A percentile compares a stretch with the other conserved stretches of the same genome.
These are phyloP conservation scores for Callaeas wilsoni DNA, from an alignment of 2,113 vertebrate genomes.

Conservation along the genomic window DNA sequence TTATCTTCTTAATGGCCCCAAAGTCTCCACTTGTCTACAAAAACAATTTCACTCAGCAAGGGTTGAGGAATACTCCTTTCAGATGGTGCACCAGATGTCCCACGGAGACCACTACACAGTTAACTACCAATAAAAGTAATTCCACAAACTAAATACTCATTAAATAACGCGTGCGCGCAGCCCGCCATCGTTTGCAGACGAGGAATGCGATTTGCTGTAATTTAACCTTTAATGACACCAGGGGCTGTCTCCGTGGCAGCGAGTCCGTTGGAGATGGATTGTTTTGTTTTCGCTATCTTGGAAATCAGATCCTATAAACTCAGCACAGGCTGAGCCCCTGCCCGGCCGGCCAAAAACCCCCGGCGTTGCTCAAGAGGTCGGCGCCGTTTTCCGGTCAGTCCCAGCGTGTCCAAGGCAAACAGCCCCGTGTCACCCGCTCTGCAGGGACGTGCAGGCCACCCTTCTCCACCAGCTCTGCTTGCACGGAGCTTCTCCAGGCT, in stretches of 20 bases:
- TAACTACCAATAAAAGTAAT: conserved; percentile 38
- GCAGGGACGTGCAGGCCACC: not conserved
- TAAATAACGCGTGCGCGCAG: not conserved
- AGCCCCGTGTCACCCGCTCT: not conserved
- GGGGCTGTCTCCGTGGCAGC: not conserved
- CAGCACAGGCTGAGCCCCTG: not conserved
- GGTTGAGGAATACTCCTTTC: conserved; percentile 33
- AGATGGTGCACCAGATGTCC: conserved; percentile 37
- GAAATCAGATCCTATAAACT: not conserved
- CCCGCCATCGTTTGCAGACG: not conserved
- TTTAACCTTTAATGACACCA: not conserved
- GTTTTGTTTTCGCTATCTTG: not conserved
- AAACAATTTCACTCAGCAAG: conserved; percentile 41
- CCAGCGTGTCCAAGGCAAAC: not conserved
- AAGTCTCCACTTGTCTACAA: conserved; percentile 27
- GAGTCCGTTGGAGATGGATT: not conserved
- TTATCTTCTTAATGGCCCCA: conserved; percentile 39
- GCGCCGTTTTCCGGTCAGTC: not conserved
- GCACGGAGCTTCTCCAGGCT: not conserved
- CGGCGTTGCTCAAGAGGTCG: not conserved
- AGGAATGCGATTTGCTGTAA: not conserved
- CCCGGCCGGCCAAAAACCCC: not conserved
- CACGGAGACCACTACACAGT: conserved; percentile 4
- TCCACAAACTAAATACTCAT: conserved; percentile 11
- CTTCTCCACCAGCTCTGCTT: not conserved